Evolutionary conservation across 1,140 invertebrate genomes (phyloP).

Genomic region (Rhynchophorus ferrugineus): DNA sequence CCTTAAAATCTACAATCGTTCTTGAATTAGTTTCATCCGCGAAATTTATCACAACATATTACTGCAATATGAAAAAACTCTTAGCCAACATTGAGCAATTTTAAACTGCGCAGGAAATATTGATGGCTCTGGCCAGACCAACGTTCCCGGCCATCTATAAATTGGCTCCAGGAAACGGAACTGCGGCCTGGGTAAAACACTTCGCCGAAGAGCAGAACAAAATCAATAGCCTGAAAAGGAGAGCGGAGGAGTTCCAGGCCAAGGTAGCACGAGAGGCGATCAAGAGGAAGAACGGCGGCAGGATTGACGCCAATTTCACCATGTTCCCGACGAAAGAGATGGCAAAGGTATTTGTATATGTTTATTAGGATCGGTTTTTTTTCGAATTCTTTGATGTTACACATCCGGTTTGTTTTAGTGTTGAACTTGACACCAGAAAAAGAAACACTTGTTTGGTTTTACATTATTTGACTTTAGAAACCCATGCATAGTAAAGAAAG

Average conservation of each 20-base stretch:
- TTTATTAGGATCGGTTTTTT: too few species aligned
- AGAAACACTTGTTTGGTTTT: too few species aligned
- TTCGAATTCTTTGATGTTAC: too few species aligned
- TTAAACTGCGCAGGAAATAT: conserved; percentile 37
- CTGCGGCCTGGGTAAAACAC: conserved; percentile 33
- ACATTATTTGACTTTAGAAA: too few species aligned
- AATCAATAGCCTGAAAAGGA: conserved; percentile 27
- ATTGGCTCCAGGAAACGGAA: conserved; percentile 29
- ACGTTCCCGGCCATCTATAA: conserved; percentile 36
- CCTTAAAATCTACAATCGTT: too few species aligned
- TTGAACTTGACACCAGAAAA: too few species aligned
- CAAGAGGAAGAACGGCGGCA: conserved; percentile 43
- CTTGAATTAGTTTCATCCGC: too few species aligned
- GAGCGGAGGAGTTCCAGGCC: conserved; percentile 39
- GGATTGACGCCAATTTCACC: conserved; percentile 47
- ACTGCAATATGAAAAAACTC: too few species aligned
- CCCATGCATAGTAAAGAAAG: too few species aligned
- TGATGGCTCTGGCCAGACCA: conserved; percentile 36
- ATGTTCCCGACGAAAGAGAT: conserved; percentile 49
- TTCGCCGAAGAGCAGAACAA: conserved; percentile 34
- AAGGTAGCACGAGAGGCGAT: conserved; percentile 45
- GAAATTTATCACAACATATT: too few species aligned
- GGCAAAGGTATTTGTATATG: conserved; percentile 40
- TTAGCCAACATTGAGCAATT: too few species aligned
- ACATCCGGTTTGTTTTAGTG: too few species aligned